Percentiles rank a stretch among this genome's conserved stretches.
phyloP scores from a whole-genome alignment of 2,113 vertebrate species.

The Oxygymnocypris stewartii region DNA sequence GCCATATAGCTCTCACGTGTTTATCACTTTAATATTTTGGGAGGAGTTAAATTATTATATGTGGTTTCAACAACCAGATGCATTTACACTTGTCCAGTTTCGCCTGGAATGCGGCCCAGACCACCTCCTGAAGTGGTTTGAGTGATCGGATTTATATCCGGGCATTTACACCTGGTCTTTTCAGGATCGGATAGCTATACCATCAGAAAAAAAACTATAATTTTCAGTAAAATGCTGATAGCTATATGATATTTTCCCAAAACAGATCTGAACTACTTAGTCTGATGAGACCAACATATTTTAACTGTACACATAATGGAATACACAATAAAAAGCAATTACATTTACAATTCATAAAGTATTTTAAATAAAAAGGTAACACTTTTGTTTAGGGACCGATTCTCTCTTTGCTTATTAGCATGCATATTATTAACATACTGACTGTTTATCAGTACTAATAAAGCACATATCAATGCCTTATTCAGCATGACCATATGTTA shows the following conservation, averaged over 20 bases:
- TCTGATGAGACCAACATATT: background rate
- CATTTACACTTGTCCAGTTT: no score
- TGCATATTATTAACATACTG: background rate
- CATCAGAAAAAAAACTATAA: no score
- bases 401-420: background rate
- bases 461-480: background rate
- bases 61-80: no score
- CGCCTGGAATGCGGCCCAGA: no score
- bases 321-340: background rate
- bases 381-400: background rate
- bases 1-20: no score
- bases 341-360: background rate
- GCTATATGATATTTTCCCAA: background rate
- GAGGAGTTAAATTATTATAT: no score
- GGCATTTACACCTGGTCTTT: no score
- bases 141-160: no score
- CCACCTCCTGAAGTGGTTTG: no score
- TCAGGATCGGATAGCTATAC: no score
- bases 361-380: background rate
- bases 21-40: no score
- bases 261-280: background rate
- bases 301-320: background rate
- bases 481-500: background rate
- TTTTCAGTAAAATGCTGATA: background rate
- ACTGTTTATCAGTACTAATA: background rate